Base-by-base conservation (phyloP, 2,113 vertebrate species). In the Pomatostomus ruficeps region DNA sequence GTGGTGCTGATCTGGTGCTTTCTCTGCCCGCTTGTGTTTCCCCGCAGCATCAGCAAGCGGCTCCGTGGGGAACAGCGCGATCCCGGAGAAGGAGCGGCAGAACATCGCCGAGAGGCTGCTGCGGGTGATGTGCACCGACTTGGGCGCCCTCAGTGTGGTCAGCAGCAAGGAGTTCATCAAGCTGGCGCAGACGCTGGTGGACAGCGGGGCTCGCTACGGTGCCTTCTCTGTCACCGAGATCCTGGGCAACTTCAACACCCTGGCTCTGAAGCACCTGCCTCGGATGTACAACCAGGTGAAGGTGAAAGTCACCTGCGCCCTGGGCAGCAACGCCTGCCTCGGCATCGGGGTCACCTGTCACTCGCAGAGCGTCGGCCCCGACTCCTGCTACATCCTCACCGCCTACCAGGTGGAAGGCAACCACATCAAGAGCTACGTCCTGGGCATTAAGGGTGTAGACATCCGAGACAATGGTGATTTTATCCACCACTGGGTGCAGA, bases 201-300 rank as follows among this genome's bases (percentile, higher is more conserved):
- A 99, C 81, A 99, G 99, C 0, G 99, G 99, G 1, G 99, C 99
- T 78, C 99, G 99, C 85, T 99, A 99, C 0, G 99, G 99, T 3
- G 99, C 99, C 93, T 99, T 99, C 97, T 99, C 99, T 0, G 99
- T 99, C 95, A 99, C 98, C 0, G 99, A 99, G 28, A 98, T 99
- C 85, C 98, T 99, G 16, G 99, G 99, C 77, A 99, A 99, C 94
- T 99, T 99, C 98, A 99, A 99, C 97, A 98, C 98, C 0, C 97
- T 99, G 97, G 99, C 99, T 1, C 97, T 99, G 90, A 99, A 99
- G 89, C 99, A 99, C 96, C 97, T 99, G 94, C 99, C 99, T 4
- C 99, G 99, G 90, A 99, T 99, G 99, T 99, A 99, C 98, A 99
- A 99, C 98, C 99, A 99, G 95, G 99, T 99, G 91, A 99, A 99